A percentile compares a stretch with the other conserved stretches of the same genome.
Evolutionary conservation across 37 sponge, comb jelly and placozoan species (phyloP).

Genomic region (Lycopodina hypogea): DNA sequence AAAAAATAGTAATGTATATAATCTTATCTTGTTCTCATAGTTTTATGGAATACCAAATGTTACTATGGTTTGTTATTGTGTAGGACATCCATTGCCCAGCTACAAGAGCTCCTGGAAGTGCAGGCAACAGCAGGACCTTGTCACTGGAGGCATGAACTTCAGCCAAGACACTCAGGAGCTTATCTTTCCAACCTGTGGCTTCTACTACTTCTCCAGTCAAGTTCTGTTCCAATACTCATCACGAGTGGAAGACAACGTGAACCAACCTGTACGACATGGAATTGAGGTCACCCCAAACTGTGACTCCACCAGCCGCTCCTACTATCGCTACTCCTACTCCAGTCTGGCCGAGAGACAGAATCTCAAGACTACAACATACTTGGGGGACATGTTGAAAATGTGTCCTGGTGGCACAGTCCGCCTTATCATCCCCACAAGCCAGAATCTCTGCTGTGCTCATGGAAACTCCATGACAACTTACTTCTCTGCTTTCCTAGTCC

Average conservation of each 20-base stretch:
- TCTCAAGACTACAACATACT: neutral
- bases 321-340: neutral
- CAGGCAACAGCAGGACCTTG: neutral
- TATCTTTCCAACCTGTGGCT: constrained; percentile 36
- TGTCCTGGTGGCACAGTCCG: constrained; percentile 21
- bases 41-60: neutral
- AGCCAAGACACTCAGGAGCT: constrained; percentile 14
- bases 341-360: neutral
- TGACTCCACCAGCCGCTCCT: neutral
- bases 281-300: constrained; percentile 20
- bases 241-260: neutral
- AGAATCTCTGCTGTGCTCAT: constrained; percentile 19
- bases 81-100: neutral
- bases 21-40: neutral
- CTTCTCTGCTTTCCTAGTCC: constrained; percentile 3
- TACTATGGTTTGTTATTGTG: neutral
- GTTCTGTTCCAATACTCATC: constrained; percentile 7
- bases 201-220: constrained; percentile 47
- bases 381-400: constrained; percentile 22
- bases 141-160: constrained; percentile 43
- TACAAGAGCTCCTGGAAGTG: neutral
- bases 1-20: neutral
- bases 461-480: neutral
- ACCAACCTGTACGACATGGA: neutral
- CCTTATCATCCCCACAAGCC: constrained; percentile 2